A percentile compares a stretch with the other conserved stretches of the same genome.
Evolutionary conservation across 2,797 vertebrate species (phyloP).

Genomic region (Peromyscus eremicus): DNA sequence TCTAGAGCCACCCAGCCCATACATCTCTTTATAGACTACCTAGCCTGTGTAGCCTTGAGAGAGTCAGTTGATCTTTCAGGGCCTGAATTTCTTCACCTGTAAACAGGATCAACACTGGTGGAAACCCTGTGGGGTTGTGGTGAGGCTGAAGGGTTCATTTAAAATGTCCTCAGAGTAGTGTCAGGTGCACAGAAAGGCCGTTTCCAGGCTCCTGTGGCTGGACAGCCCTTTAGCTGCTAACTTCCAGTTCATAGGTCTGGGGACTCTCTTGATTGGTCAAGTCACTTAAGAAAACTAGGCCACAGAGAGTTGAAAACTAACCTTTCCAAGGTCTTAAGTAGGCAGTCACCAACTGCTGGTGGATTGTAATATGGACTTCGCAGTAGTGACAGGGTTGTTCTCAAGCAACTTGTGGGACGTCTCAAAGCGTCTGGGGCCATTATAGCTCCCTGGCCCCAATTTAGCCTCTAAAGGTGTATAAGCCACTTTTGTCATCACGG

Average conservation of each 20-base stretch:
- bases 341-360: not conserved
- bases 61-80: not conserved
- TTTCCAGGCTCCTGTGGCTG: not conserved
- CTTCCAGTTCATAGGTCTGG: not conserved
- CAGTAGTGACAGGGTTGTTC: not conserved
- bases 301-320: not conserved
- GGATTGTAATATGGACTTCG: not conserved
- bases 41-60: not conserved
- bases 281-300: not conserved
- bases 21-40: not conserved
- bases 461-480: not conserved
- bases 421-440: not conserved
- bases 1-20: rapidly evolving
- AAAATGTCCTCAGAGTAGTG: not conserved
- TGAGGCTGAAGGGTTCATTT: not conserved
- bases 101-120: not conserved
- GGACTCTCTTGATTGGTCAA: not conserved
- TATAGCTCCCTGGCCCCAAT: not conserved
- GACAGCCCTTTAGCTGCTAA: not conserved
- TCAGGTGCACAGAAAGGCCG: not conserved
- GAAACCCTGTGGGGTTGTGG: not conserved
- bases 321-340: not conserved
- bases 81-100: not conserved
- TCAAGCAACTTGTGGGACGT: not conserved
- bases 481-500: not conserved